Evolutionary conservation across 1,140 invertebrate genomes (phyloP).

Genomic region (Drosophila repleta): DNA sequence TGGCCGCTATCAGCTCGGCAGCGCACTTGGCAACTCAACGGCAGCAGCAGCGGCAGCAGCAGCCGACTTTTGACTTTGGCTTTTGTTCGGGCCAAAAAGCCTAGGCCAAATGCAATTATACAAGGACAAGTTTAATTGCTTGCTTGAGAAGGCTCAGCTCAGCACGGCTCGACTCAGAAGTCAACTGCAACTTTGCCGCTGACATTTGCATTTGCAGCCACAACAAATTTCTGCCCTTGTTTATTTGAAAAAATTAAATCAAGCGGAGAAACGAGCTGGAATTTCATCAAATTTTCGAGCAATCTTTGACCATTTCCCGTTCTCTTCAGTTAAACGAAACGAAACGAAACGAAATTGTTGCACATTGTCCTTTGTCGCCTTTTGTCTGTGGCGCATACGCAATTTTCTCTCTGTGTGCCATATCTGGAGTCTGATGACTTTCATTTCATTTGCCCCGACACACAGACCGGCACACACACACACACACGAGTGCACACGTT

Average conservation of each 20-base stretch:
- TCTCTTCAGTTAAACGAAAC: neutral
- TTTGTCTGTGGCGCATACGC: slow-evolving; percentile 64
- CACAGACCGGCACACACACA: neutral
- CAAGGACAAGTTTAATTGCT: slow-evolving; percentile 83
- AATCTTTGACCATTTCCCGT: neutral
- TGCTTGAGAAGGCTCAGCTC: slow-evolving; percentile 37
- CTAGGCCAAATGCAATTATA: slow-evolving; percentile 78
- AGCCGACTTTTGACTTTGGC: slow-evolving; percentile 71
- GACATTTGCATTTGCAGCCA: slow-evolving; percentile 55
- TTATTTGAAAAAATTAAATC: slow-evolving; percentile 71
- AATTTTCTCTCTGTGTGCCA: slow-evolving; percentile 65
- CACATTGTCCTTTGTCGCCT: slow-evolving; percentile 65
- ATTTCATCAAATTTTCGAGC: slow-evolving; percentile 59
- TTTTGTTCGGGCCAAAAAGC: slow-evolving; percentile 27
- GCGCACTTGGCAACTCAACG: slow-evolving; percentile 76
- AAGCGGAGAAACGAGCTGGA: slow-evolving; percentile 54
- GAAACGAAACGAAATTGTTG: slow-evolving; percentile 46
- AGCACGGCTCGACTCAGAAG: slow-evolving; percentile 7
- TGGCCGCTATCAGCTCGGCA: slow-evolving; percentile 81
- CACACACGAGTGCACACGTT: slow-evolving; percentile 37
- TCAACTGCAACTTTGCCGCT: slow-evolving; percentile 55
- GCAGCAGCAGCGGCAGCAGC: slow-evolving; percentile 26
- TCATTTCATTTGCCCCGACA: slow-evolving; percentile 67
- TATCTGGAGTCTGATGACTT: slow-evolving; percentile 72
- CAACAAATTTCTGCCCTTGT: slow-evolving; percentile 13